These are phyloP conservation scores for Aviceda subcristata DNA, from an alignment of 2,113 vertebrate species.

Conservation along the genomic window DNA sequence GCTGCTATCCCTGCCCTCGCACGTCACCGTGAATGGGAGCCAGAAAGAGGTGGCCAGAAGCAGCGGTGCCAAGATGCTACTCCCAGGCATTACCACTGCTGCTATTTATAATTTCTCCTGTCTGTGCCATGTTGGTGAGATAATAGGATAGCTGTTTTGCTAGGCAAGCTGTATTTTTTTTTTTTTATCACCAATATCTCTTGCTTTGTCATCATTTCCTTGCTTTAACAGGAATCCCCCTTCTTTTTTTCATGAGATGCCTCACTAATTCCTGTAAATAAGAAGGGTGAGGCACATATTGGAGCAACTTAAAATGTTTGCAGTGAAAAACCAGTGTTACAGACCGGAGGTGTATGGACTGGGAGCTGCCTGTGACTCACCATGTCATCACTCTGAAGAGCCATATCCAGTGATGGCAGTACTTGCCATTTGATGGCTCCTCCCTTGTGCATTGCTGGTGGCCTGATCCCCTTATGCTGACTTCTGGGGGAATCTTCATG, in stretches of 20 bases:
- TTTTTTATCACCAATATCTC: neutral
- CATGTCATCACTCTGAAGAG: neutral
- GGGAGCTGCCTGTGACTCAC: neutral
- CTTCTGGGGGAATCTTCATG: neutral
- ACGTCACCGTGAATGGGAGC: neutral
- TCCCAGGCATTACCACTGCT: slow-evolving; percentile 12
- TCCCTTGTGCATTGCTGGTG: neutral
- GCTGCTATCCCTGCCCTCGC: neutral
- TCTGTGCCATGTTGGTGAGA: slow-evolving; percentile 8
- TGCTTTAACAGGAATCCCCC: neutral
- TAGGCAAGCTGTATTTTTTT: neutral
- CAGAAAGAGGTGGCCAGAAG: neutral
- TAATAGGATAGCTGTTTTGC: slow-evolving; percentile 19
- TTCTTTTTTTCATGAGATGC: neutral
- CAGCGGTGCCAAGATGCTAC: neutral
- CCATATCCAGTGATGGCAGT: neutral
- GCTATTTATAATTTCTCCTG: slow-evolving; percentile 25
- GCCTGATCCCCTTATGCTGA: neutral
- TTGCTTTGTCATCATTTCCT: slow-evolving; percentile 3
- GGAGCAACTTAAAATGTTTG: neutral
- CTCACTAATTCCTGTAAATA: neutral
- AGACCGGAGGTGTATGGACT: neutral
- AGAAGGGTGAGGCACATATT: neutral
- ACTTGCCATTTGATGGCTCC: neutral
- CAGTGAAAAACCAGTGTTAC: neutral